Evolutionary conservation across 1,140 invertebrate species (phyloP).

Genomic region (Oncopeltus fasciatus): DNA sequence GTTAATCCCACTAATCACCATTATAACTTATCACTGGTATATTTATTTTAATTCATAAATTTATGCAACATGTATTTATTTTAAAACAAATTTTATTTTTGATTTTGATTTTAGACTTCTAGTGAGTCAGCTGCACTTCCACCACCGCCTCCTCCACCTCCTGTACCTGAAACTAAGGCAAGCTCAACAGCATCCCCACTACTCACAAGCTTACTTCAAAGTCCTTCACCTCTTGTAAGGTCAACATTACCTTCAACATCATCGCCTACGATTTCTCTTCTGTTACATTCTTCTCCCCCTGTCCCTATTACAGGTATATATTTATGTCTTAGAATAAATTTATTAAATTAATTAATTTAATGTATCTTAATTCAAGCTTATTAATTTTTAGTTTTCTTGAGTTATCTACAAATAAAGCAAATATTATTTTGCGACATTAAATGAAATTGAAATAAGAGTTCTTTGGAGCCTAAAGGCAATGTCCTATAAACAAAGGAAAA

Average conservation of each 20-base stretch:
- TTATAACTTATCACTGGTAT: too few species aligned
- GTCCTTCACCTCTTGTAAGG: slow-evolving; percentile 32
- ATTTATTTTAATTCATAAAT: too few species aligned
- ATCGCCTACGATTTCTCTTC: slow-evolving; percentile 40
- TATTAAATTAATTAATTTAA: not conserved
- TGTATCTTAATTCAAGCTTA: not conserved
- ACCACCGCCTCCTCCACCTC: not conserved
- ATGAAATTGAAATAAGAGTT: too few species aligned
- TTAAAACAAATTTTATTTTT: too few species aligned
- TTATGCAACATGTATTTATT: too few species aligned
- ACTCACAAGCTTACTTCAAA: slow-evolving; percentile 67
- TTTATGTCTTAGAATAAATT: not conserved
- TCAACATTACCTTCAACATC: slow-evolving; percentile 12
- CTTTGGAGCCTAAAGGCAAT: too few species aligned
- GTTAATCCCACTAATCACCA: too few species aligned
- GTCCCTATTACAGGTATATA: slow-evolving; percentile 24
- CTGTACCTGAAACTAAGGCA: slow-evolving; percentile 19
- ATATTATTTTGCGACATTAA: too few species aligned
- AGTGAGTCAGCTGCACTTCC: too few species aligned
- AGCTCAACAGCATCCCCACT: slow-evolving; percentile 46
- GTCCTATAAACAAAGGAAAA: too few species aligned
- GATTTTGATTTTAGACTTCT: too few species aligned
- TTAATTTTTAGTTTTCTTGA: not conserved
- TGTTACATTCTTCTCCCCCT: slow-evolving; percentile 37
- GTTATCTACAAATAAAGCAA: too few species aligned